A percentile compares a stretch with the other conserved stretches of the same genome.
phyloP scores from a whole-genome alignment of 2,888 invertebrate genomes.

The Meta bourneti region DNA sequence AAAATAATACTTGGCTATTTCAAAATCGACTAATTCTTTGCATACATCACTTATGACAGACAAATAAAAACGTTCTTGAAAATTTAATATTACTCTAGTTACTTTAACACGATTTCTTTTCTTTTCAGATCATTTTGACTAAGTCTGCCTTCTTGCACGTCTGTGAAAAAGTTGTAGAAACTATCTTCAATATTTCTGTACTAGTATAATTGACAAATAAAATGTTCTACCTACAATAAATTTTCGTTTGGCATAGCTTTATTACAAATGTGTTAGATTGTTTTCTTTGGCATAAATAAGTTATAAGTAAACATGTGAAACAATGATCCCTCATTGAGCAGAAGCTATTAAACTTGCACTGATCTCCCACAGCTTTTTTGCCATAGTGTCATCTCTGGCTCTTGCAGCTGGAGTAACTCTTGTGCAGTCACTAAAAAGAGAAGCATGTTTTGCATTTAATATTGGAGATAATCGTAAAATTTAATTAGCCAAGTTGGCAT shows the following conservation, averaged over 20 bases:
- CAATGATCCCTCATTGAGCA: background rate
- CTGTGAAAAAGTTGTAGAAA: background rate
- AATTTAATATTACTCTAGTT: background rate
- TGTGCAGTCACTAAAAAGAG: constrained; percentile 64
- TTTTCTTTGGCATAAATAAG: background rate
- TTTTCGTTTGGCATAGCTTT: background rate
- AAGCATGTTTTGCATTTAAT: constrained; percentile 6
- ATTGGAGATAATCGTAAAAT: background rate
- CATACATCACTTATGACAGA: too few species aligned
- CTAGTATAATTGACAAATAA: background rate
- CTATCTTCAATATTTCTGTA: background rate
- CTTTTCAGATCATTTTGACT: background rate
- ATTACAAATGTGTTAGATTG: background rate
- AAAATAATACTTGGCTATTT: too few species aligned
- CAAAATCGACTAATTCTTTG: too few species aligned
- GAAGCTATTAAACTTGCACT: constrained; percentile 47
- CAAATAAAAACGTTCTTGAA: too few species aligned
- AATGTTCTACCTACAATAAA: background rate
- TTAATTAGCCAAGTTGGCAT: background rate
- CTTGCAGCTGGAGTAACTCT: constrained; percentile 15
- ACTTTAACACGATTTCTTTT: background rate
- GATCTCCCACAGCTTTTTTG: constrained; percentile 61
- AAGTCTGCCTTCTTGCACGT: background rate
- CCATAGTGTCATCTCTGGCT: constrained; percentile 60
- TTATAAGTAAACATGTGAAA: background rate